These are phyloP conservation scores for Pyrgilauda ruficollis DNA, from an alignment of 2,113 vertebrate species.

Conservation along the genomic window DNA sequence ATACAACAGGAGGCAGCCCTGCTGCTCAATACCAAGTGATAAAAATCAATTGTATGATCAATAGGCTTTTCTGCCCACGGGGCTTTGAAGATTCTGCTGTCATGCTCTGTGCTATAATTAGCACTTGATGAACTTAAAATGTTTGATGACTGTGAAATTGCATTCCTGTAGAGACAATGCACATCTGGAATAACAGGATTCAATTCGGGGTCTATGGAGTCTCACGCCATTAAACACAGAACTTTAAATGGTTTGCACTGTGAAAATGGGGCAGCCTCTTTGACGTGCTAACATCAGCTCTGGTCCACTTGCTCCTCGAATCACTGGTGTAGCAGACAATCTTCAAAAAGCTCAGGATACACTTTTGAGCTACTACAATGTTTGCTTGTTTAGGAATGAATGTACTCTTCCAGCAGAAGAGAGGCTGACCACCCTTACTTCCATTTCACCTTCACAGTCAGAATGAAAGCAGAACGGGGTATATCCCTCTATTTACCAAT, in stretches of 20 bases:
- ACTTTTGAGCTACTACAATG: background rate
- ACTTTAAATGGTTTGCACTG: slow-evolving; percentile 62
- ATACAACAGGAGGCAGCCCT: background rate
- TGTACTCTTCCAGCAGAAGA: background rate
- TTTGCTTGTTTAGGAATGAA: slow-evolving; percentile 39
- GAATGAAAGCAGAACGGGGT: background rate
- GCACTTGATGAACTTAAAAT: slow-evolving; percentile 67
- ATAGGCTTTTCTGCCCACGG: slow-evolving; percentile 31
- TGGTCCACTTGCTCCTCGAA: slow-evolving; percentile 38
- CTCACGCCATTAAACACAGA: slow-evolving; percentile 39
- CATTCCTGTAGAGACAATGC: slow-evolving; percentile 59
- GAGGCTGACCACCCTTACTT: background rate
- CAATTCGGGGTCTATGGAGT: slow-evolving; percentile 25
- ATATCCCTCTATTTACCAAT: background rate
- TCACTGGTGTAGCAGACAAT: slow-evolving; percentile 9
- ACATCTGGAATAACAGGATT: slow-evolving; percentile 70
- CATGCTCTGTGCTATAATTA: slow-evolving; percentile 61
- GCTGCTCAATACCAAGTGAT: background rate
- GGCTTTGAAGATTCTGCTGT: slow-evolving; percentile 48
- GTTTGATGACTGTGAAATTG: slow-evolving; percentile 73
- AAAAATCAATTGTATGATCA: slow-evolving; percentile 60
- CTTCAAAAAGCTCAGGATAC: slow-evolving; percentile 17
- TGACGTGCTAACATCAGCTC: slow-evolving; percentile 56
- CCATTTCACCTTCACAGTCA: slow-evolving; percentile 47
- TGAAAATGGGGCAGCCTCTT: slow-evolving; percentile 55